Evolutionary conservation across 1,140 invertebrate genomes (phyloP).

Genomic region (Tenebrio molitor): DNA sequence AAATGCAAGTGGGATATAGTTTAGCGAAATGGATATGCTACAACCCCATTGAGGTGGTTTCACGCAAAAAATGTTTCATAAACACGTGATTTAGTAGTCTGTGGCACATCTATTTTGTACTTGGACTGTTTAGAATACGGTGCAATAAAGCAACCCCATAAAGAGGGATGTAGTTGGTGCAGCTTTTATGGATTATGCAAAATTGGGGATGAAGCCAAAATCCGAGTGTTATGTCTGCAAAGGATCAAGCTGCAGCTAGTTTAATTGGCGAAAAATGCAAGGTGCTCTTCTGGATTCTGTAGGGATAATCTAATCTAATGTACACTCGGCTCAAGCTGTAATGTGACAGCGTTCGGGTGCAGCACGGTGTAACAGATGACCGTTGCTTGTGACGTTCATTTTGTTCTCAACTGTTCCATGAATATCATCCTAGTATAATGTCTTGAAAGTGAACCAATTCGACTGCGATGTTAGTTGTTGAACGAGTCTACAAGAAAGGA

Average conservation of each 20-base stretch:
- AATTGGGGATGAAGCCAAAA: neutral
- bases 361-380: too few species aligned
- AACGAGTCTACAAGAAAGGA: too few species aligned
- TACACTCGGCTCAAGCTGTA: too few species aligned
- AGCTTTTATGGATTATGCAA: constrained; percentile 26
- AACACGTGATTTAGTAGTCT: constrained; percentile 11
- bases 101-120: neutral
- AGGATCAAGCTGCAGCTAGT: neutral
- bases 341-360: too few species aligned
- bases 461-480: too few species aligned
- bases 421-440: too few species aligned
- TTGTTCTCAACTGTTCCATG: too few species aligned
- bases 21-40: neutral
- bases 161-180: constrained; percentile 12
- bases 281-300: too few species aligned
- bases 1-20: neutral
- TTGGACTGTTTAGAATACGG: neutral
- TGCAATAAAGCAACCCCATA: constrained; percentile 11
- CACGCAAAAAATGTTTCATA: neutral
- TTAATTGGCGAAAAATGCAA: neutral
- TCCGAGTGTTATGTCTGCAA: neutral
- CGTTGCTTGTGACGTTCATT: too few species aligned
- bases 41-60: neutral
- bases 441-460: too few species aligned
- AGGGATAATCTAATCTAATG: too few species aligned